phyloP scores from a whole-genome alignment of 2,888 invertebrate genomes.

The Chymomyza amoena region DNA sequence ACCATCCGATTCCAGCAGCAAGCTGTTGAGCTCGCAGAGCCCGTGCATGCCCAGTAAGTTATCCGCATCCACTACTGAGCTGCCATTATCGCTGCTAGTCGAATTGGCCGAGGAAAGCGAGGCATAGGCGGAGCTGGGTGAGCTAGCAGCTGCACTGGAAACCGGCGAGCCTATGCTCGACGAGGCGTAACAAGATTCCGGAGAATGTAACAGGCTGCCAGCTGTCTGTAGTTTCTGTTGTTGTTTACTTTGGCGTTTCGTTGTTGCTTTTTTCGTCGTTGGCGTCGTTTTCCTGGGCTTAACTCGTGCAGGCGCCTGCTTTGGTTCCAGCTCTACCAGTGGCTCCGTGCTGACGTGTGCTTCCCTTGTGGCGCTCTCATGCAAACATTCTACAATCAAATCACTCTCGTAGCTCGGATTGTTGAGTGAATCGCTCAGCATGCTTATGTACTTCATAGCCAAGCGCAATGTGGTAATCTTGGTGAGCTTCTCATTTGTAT shows the following conservation, averaged over 20 bases:
- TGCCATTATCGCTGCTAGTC: constrained; percentile 35
- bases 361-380: constrained; percentile 54
- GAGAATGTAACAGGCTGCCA: constrained; percentile 33
- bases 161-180: constrained; percentile 60
- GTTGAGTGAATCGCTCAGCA: constrained; percentile 84
- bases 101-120: constrained; percentile 55
- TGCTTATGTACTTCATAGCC: constrained; percentile 92
- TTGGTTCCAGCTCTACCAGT: constrained; percentile 19
- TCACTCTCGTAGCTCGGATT: constrained; percentile 78
- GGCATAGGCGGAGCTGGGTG: constrained; percentile 60
- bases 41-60: constrained; percentile 46
- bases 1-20: constrained; percentile 81
- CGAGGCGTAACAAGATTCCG: constrained; percentile 60
- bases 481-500: constrained; percentile 89
- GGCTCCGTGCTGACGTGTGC: constrained; percentile 29
- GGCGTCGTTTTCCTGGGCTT: constrained; percentile 15
- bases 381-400: constrained; percentile 67
- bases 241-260: constrained; percentile 48
- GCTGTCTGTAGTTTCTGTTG: constrained; percentile 13
- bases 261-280: constrained; percentile 34
- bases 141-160: constrained; percentile 53
- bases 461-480: constrained; percentile 92
- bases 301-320: constrained; percentile 27
- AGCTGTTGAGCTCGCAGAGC: constrained; percentile 69
- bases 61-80: constrained; percentile 54